Evolutionary conservation across 2,797 vertebrate genomes (phyloP).

Genomic region (Cottoperca gobio): DNA sequence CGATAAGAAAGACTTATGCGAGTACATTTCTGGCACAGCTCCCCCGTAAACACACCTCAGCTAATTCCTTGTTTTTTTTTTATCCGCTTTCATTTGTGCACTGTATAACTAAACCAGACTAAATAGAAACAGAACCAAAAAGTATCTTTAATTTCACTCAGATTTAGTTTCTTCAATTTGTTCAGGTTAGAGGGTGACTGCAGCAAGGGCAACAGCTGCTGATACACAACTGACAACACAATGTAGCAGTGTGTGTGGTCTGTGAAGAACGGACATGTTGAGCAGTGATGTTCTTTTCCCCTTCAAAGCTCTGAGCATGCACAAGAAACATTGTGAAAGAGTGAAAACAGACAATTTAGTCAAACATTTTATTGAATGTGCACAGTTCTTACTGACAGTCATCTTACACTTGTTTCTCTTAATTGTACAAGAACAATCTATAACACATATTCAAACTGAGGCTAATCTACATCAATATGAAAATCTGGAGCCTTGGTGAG

Average conservation of each 20-base stretch:
- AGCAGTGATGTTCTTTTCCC: not conserved
- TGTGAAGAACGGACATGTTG: not conserved
- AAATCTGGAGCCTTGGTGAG: conserved; percentile 52
- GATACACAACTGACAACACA: not conserved
- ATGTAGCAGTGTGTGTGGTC: no score
- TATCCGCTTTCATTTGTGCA: no score
- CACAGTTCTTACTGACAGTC: not conserved
- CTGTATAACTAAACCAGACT: no score
- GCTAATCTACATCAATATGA: conserved; percentile 9
- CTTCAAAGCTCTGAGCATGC: not conserved
- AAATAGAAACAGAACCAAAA: no score
- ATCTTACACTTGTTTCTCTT: not conserved
- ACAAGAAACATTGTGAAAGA: not conserved
- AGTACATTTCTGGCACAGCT: no score
- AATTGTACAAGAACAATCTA: conserved; percentile 13
- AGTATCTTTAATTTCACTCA: no score
- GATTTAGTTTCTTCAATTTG: no score
- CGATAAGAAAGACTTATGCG: no score
- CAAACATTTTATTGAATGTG: conserved; percentile 31
- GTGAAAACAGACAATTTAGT: not conserved
- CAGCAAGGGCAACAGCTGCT: not conserved
- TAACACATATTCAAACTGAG: not conserved
- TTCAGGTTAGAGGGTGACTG: no score
- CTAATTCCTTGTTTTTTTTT: no score
- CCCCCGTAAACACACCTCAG: no score